A percentile compares a stretch with the other conserved stretches of the same genome.
Evolutionary conservation across 2,888 invertebrate genomes (phyloP).

Genomic region (Dilophus febrilis): DNA sequence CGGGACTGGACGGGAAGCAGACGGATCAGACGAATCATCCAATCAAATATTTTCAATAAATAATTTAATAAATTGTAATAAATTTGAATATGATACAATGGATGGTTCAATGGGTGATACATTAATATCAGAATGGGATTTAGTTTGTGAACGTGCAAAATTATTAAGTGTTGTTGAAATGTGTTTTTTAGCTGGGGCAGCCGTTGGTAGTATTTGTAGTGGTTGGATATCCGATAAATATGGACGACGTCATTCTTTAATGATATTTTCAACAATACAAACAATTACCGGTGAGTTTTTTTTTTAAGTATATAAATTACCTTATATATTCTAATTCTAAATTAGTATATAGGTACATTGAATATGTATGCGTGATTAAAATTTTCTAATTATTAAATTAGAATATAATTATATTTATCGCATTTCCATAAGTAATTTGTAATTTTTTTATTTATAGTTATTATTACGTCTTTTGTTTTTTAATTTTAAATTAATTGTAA

Average conservation of each 20-base stretch:
- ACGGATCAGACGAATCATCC: neutral
- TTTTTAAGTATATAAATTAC: too few relatives aligned
- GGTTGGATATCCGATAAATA: conserved; percentile 47
- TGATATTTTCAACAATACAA: conserved; percentile 38
- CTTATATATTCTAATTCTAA: too few relatives aligned
- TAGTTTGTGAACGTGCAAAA: conserved; percentile 38
- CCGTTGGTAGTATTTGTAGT: conserved; percentile 44
- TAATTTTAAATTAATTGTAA: too few relatives aligned
- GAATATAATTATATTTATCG: too few relatives aligned
- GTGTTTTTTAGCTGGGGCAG: conserved; percentile 45
- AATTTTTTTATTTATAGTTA: too few relatives aligned
- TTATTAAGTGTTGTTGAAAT: conserved; percentile 41
- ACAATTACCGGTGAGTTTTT: conserved; percentile 35
- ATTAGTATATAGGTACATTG: too few relatives aligned
- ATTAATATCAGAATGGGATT: conserved; percentile 38
- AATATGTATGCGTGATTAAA: too few relatives aligned
- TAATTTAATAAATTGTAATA: conserved; percentile 18
- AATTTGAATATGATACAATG: conserved; percentile 29
- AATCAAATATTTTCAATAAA: conserved; percentile 4
- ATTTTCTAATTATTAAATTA: too few relatives aligned
- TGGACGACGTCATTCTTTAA: conserved; percentile 43
- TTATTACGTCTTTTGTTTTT: too few relatives aligned
- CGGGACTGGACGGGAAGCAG: neutral
- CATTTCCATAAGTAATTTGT: too few relatives aligned
- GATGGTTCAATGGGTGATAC: conserved; percentile 34